Conservation (phyloP, 2,113 vertebrate genomes). For the Raja brachyura region DNA sequence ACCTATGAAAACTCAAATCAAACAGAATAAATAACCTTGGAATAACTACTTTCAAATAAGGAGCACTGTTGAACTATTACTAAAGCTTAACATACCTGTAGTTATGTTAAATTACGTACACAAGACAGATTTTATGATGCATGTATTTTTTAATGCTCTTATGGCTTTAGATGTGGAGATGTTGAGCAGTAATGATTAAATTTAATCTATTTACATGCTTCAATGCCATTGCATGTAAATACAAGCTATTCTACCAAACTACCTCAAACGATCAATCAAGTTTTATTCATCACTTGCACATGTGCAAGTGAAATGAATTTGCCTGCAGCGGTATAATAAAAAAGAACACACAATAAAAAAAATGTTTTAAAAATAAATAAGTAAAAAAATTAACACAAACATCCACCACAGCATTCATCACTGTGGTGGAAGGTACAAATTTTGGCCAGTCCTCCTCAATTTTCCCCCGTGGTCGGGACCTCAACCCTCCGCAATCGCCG, state of each 20-base stretch:
- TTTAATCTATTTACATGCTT: not conserved
- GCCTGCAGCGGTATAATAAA: too few relatives aligned
- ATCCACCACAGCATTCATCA: too few relatives aligned
- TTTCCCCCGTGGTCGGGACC: too few relatives aligned
- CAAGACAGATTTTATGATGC: not conserved
- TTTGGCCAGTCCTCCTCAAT: too few relatives aligned
- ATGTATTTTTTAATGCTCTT: not conserved
- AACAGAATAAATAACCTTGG: not conserved
- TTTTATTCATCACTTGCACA: too few relatives aligned
- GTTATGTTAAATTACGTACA: not conserved
- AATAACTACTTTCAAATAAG: not conserved
- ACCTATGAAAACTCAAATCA: not conserved
- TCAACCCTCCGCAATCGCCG: too few relatives aligned
- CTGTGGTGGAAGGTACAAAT: too few relatives aligned
- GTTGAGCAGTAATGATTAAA: not conserved
- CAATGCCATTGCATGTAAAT: not conserved
- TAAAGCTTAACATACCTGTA: not conserved
- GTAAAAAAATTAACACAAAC: too few relatives aligned
- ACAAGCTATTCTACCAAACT: not conserved
- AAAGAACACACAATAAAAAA: too few relatives aligned
- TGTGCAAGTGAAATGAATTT: too few relatives aligned
- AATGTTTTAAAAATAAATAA: too few relatives aligned
- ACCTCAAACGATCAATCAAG: too few relatives aligned
- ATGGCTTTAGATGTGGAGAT: not conserved
- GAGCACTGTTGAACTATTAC: not conserved